Evolutionary conservation across 2,797 vertebrate species (phyloP), one percentile per base, ranked within the genome.

Genomic region (Eulemur rubriventer): DNA sequence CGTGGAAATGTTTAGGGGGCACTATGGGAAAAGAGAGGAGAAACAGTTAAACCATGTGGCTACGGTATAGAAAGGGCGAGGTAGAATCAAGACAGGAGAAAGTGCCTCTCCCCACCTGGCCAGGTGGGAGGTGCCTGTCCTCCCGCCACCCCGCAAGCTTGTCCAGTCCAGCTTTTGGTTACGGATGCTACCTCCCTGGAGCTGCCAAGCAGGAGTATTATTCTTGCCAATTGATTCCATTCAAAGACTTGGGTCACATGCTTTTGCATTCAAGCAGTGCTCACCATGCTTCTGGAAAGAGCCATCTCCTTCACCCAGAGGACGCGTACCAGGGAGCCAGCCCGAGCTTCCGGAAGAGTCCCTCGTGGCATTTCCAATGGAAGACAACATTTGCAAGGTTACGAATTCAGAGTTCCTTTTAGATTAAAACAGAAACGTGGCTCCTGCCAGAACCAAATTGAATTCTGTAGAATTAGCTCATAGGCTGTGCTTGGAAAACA

Each of bases 401-500:
- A 12, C 61, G 61, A 26, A 63, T 35, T n/a, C 57, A 10, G 57
- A 80, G 63, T n/a, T 41, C 30, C 46, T 91, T 83, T 63, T 12
- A 35, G 41, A 10, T 33, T 20, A n/a, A 83, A 94, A 33, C 30
- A 57, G 95, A 89, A 85, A 83, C 35, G 38, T 57, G 46, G 83
- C 72, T 80, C 97, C 96, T 91, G 75, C 96, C 97, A 84, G 96
- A 95, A 98, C 96, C 97, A 78, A 96, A 79, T 81, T 97, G 97
- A 98, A 95, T 95, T 97, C 97, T 95, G 90, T 48, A 88, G 94
- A 95, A 97, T 91, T 90, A 89, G 84, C 92, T 98, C 98, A 96
- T 95, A 97, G 97, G 96, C 98, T 97, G 95, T 95, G 18, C 98
- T 98, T 98, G 97, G 97, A 94, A 98, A 98, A 98, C 94, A 93